A percentile compares a stretch with the other conserved stretches of the same genome.
These are phyloP conservation scores for Dromococcyx pavoninus DNA, from an alignment of 2,797 vertebrate species.

Conservation along the genomic window DNA sequence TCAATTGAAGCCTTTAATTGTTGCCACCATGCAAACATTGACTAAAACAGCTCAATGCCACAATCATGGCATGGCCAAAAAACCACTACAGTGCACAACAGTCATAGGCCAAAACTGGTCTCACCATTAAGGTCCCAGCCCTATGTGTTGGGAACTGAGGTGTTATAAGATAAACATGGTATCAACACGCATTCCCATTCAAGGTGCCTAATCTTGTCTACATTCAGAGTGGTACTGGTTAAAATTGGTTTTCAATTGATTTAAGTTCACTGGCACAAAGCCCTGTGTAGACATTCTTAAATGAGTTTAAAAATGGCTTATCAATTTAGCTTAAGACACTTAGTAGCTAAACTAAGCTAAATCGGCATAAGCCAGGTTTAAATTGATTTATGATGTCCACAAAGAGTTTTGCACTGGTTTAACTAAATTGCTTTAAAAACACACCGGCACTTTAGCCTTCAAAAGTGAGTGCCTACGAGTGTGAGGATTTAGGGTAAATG, in stretches of 20 bases:
- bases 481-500: slow-evolving; percentile 59
- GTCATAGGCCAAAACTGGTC: neutral
- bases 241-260: slow-evolving; percentile 71
- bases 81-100: neutral
- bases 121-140: neutral
- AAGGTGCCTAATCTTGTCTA: slow-evolving; percentile 61
- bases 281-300: slow-evolving; percentile 68
- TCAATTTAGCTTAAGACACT: slow-evolving; percentile 73
- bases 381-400: slow-evolving; percentile 73
- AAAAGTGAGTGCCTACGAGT: slow-evolving; percentile 53
- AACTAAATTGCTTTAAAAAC: slow-evolving; percentile 73
- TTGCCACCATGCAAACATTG: neutral
- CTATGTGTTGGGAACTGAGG: neutral
- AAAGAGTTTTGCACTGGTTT: slow-evolving; percentile 72
- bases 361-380: slow-evolving; percentile 71
- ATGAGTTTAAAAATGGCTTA: slow-evolving; percentile 73
- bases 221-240: slow-evolving; percentile 43
- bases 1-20: neutral
- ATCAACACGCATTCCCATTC: slow-evolving; percentile 47
- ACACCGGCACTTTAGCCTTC: slow-evolving; percentile 60
- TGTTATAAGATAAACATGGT: slow-evolving; percentile 7
- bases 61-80: accelerated
- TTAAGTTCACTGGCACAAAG: slow-evolving; percentile 70
- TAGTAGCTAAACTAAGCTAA: slow-evolving; percentile 72
- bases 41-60: neutral